Conservation (phyloP, 2,888 invertebrate genomes). For the Hofmannophila pseudospretella region DNA sequence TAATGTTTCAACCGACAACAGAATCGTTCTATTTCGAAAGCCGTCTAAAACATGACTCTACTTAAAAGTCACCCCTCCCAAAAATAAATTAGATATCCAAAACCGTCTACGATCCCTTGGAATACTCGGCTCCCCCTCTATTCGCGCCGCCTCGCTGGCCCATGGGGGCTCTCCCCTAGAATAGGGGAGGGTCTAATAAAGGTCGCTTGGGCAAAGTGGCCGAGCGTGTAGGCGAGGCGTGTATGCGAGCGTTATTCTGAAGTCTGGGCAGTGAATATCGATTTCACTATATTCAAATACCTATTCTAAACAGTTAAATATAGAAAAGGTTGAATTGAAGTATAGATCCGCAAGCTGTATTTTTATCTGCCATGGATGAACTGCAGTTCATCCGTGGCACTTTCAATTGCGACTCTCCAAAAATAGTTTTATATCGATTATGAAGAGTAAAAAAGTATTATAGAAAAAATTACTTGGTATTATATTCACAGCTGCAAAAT, state of each 20-base stretch:
- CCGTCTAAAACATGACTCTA: neutral
- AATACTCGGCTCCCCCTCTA: slow-evolving; percentile 14
- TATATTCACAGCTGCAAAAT: no score
- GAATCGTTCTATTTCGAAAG: neutral
- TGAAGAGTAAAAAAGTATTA: no score
- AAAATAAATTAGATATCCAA: slow-evolving; percentile 60
- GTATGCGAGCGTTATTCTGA: slow-evolving; percentile 5
- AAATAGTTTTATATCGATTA: no score
- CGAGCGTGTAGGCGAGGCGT: slow-evolving; percentile 21
- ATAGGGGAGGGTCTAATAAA: slow-evolving; percentile 45
- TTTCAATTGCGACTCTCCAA: no score
- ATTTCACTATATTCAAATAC: neutral
- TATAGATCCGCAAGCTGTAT: no score
- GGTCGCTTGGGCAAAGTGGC: slow-evolving; percentile 34
- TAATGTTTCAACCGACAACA: no score
- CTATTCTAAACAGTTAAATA: no score
- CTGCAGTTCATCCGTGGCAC: no score
- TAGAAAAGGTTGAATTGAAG: no score
- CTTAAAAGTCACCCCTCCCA: slow-evolving; percentile 28
- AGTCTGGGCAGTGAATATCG: neutral
- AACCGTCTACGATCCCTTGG: slow-evolving; percentile 26
- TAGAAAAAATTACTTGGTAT: no score
- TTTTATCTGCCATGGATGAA: no score
- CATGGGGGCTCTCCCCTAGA: slow-evolving; percentile 24
- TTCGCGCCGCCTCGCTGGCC: slow-evolving; percentile 20